phyloP scores from a whole-genome alignment of 1,140 invertebrate genomes.

The Panulirus ornatus region DNA sequence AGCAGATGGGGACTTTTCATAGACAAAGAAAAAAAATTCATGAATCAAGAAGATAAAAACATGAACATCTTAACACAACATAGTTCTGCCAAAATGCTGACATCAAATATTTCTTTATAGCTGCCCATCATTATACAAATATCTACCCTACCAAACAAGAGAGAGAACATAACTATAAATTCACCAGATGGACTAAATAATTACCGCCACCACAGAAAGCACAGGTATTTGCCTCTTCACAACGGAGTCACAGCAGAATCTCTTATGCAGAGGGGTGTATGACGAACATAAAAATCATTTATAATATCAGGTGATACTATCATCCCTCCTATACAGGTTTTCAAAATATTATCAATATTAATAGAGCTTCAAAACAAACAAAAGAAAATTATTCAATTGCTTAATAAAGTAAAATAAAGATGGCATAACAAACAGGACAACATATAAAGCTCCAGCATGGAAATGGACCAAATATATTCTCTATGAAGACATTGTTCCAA shows the following conservation, averaged over 20 bases:
- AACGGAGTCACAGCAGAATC: constrained; percentile 43
- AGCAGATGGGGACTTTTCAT: constrained; percentile 10
- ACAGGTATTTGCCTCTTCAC: constrained; percentile 53
- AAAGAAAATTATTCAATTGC: background rate
- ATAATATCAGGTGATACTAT: background rate
- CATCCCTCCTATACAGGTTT: background rate
- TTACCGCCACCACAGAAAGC: constrained; percentile 54
- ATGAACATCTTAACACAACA: background rate
- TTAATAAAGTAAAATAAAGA: constrained; percentile 4
- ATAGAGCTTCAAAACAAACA: background rate
- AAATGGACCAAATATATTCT: background rate
- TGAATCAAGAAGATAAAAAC: background rate
- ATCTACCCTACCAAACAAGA: constrained; percentile 26
- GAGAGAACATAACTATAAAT: constrained; percentile 35
- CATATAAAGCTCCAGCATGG: constrained; percentile 30
- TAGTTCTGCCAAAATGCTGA: background rate
- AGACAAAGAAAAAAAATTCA: background rate
- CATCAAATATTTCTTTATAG: background rate
- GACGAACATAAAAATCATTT: constrained; percentile 20
- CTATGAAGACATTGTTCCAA: background rate
- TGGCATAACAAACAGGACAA: constrained; percentile 40
- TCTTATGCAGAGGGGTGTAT: constrained; percentile 12
- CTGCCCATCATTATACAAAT: constrained; percentile 5
- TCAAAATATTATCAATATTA: background rate
- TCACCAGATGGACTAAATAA: constrained; percentile 39